Percentiles rank a stretch among this genome's conserved stretches.
Evolutionary conservation across 2,888 invertebrate species (phyloP).

Genomic region (Chironomus riparius): DNA sequence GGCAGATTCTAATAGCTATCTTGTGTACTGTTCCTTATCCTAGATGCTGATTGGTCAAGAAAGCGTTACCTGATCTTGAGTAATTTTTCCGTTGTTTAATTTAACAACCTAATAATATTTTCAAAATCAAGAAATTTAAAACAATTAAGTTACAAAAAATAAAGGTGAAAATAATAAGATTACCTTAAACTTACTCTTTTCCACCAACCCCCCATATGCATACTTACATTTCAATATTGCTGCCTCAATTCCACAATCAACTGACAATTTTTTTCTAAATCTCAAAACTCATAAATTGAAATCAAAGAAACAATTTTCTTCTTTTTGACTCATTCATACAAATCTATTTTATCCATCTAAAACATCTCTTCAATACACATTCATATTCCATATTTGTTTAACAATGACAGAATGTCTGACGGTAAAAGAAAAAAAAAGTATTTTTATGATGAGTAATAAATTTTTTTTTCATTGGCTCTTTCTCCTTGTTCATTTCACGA

Average conservation of each 20-base stretch:
- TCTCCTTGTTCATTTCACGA: background rate
- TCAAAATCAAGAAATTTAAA: too few relatives aligned
- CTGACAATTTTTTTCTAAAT: background rate
- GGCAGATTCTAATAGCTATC: too few relatives aligned
- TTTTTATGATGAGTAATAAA: background rate
- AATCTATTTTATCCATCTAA: background rate
- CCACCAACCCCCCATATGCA: background rate
- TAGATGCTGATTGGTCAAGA: too few relatives aligned
- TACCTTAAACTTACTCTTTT: background rate
- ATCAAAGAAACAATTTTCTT: background rate
- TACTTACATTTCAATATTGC: background rate
- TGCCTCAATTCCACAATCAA: background rate
- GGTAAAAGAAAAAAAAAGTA: background rate
- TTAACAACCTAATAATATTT: too few relatives aligned
- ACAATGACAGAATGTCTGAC: conserved; percentile 18
- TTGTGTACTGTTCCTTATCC: too few relatives aligned
- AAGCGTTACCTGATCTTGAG: too few relatives aligned
- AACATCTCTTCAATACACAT: background rate
- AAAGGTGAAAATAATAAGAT: too few relatives aligned
- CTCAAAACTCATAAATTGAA: background rate
- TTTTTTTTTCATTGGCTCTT: background rate
- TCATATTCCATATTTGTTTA: conserved; percentile 15
- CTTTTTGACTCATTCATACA: background rate
- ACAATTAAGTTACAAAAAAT: too few relatives aligned
- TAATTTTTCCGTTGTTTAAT: too few relatives aligned